A percentile compares a stretch with the other conserved stretches of the same genome.
Conservation (phyloP, 2,797 vertebrate genomes). For the Babyrousa celebensis region DNA sequence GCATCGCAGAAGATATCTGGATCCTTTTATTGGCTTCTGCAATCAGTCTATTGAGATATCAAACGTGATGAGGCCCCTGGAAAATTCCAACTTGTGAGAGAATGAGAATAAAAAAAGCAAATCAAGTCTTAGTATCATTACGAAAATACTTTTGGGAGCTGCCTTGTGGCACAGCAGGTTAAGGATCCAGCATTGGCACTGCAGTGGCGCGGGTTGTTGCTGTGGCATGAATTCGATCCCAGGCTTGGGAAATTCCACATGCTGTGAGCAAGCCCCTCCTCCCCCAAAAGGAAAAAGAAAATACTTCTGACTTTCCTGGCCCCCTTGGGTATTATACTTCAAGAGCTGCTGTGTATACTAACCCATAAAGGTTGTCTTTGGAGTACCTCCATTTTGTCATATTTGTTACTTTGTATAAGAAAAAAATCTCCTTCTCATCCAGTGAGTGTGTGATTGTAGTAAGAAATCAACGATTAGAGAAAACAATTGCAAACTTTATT, state of each 20-base stretch:
- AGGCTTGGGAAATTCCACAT: no score
- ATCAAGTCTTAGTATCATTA: background rate
- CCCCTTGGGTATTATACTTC: background rate
- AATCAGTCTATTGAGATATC: background rate
- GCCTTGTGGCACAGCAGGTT: no score
- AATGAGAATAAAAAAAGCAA: background rate
- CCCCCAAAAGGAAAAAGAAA: background rate
- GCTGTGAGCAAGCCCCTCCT: no score
- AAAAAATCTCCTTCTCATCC: background rate
- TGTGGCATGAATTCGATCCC: no score
- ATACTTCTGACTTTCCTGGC: background rate
- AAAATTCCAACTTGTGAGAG: background rate
- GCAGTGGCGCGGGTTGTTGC: no score
- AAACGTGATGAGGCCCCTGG: background rate
- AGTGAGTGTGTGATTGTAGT: background rate
- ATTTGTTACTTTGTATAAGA: background rate
- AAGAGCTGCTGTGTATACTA: background rate
- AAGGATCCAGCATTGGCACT: no score
- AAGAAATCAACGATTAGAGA: conserved; percentile 12
- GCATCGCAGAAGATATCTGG: background rate
- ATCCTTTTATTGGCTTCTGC: background rate
- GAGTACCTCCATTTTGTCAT: background rate
- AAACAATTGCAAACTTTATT: background rate
- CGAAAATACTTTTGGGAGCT: background rate
- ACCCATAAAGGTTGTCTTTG: background rate